Evolutionary conservation across 23 tunicate species (phyloP).

Genomic region (Clavelina lepadiformis): DNA sequence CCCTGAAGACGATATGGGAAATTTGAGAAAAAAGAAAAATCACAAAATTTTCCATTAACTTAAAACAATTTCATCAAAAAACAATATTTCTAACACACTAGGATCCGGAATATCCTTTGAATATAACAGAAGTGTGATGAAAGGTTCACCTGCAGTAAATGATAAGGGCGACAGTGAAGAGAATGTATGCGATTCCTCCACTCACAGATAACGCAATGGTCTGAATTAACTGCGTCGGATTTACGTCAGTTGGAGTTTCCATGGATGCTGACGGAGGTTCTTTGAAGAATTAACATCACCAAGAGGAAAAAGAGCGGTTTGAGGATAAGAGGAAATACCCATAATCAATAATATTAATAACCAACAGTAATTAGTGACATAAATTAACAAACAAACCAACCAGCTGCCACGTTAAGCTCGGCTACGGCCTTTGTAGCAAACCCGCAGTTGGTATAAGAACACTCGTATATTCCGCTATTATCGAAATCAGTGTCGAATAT

Average conservation of each 20-base stretch:
- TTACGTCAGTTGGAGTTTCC: slow-evolving; percentile 3
- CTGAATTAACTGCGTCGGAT: slow-evolving; percentile 29
- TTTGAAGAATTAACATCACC: background rate
- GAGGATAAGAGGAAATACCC: background rate
- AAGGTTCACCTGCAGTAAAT: slow-evolving; percentile 81
- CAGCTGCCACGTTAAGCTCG: slow-evolving; percentile 36
- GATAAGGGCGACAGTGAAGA: slow-evolving; percentile 50
- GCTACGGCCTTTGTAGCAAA: slow-evolving; percentile 3
- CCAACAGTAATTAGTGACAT: background rate
- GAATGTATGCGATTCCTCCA: slow-evolving; percentile 68
- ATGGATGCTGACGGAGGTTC: too few relatives aligned
- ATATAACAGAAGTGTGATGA: too few relatives aligned
- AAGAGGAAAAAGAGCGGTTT: background rate
- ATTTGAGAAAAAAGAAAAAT: background rate
- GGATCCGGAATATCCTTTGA: too few relatives aligned
- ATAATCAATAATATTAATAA: background rate
- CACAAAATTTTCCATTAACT: background rate
- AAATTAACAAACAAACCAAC: slow-evolving; percentile 7
- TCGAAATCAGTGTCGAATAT: slow-evolving; percentile 10
- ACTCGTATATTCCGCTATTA: slow-evolving; percentile 53
- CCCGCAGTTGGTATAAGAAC: slow-evolving; percentile 46
- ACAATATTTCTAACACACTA: too few relatives aligned
- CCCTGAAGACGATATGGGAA: background rate
- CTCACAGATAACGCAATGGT: slow-evolving; percentile 61
- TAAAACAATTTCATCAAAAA: background rate